phyloP scores from a whole-genome alignment of 2,888 invertebrate genomes.

The Mamestra brassicae region DNA sequence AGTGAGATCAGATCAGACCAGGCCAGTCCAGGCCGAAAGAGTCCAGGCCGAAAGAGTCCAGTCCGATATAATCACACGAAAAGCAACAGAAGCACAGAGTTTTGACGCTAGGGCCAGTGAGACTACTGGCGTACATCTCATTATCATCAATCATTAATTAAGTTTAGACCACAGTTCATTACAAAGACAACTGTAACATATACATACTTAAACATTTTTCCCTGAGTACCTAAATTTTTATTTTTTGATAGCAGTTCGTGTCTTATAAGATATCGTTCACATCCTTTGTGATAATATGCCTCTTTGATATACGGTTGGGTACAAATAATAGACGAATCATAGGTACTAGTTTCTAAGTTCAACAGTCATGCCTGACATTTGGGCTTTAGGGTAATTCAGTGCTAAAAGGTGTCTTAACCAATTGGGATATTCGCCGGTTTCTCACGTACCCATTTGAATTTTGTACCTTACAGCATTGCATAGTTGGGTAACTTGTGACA shows the following conservation, averaged over 20 bases:
- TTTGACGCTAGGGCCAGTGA: too few relatives aligned
- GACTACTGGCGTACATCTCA: too few relatives aligned
- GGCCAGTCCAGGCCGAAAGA: too few relatives aligned
- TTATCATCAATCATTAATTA: too few relatives aligned
- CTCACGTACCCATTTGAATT: constrained; percentile 44
- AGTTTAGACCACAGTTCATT: too few relatives aligned
- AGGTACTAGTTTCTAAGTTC: constrained; percentile 34
- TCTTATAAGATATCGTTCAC: constrained; percentile 4
- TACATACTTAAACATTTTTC: constrained; percentile 1
- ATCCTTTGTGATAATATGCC: constrained; percentile 19
- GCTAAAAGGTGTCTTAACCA: constrained; percentile 21
- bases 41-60: too few relatives aligned
- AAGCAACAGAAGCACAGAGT: too few relatives aligned
- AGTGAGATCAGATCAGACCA: too few relatives aligned
- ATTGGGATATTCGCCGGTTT: constrained; percentile 22
- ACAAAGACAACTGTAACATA: neutral
- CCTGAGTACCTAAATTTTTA: constrained; percentile 14
- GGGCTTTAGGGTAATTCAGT: constrained; percentile 4
- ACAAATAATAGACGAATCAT: constrained; percentile 13
- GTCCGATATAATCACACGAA: too few relatives aligned
- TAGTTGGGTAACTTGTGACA: constrained; percentile 11
- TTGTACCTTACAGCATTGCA: neutral
- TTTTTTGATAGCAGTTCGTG: constrained; percentile 14
- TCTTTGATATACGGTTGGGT: neutral
- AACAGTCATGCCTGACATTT: constrained; percentile 52